Conservation (phyloP, 2,888 invertebrate species). For the Heliconius aoede region DNA sequence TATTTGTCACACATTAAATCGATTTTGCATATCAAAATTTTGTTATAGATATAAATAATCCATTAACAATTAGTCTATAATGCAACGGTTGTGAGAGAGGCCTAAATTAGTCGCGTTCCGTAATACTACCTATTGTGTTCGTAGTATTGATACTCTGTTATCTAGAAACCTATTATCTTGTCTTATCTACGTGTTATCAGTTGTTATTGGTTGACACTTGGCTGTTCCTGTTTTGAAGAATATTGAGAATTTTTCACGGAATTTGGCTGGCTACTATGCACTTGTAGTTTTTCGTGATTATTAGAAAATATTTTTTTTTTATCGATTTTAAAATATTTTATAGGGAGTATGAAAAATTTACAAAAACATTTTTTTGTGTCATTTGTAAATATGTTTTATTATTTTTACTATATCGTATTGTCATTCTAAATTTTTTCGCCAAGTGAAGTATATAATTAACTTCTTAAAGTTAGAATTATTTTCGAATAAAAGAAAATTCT, state of each 20-base stretch:
- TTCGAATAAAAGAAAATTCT: too few relatives aligned
- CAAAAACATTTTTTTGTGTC: too few relatives aligned
- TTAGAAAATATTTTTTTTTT: too few relatives aligned
- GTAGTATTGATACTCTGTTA: slow-evolving; percentile 58
- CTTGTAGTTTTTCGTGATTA: too few relatives aligned
- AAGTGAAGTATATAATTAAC: too few relatives aligned
- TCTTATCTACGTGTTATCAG: slow-evolving; percentile 71
- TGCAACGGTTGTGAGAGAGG: slow-evolving; percentile 81
- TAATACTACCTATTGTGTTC: slow-evolving; percentile 80
- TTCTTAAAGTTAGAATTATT: too few relatives aligned
- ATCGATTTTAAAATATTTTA: too few relatives aligned
- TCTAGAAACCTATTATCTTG: slow-evolving; percentile 56
- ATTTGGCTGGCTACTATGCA: too few relatives aligned
- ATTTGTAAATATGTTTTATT: too few relatives aligned
- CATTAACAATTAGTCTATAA: slow-evolving; percentile 45
- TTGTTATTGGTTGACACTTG: slow-evolving; percentile 55
- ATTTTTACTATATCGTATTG: too few relatives aligned
- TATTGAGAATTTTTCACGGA: background rate
- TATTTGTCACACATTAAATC: background rate
- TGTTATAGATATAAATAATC: background rate
- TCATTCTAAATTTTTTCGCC: too few relatives aligned
- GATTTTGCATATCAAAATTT: background rate
- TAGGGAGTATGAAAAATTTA: too few relatives aligned
- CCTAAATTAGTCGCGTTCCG: slow-evolving; percentile 74
- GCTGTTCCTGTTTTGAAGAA: slow-evolving; percentile 51